Percentiles rank a stretch among this genome's conserved stretches.
phyloP scores from a whole-genome alignment of 2,113 vertebrate species.

The Nothobranchius kuhntae region DNA sequence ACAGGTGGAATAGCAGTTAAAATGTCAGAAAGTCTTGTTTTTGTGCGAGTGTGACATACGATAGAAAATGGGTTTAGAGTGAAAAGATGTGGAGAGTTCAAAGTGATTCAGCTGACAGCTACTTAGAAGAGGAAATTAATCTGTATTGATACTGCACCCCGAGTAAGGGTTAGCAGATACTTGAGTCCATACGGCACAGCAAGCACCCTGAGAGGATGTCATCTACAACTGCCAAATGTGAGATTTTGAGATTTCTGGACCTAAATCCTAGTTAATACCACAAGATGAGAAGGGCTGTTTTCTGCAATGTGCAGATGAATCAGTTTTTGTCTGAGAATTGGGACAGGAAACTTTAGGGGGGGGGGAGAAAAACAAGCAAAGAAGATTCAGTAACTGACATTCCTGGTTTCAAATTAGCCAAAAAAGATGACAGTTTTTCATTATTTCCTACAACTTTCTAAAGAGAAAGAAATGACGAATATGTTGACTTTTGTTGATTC shows the following conservation, averaged over 20 bases:
- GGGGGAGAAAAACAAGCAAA: background rate
- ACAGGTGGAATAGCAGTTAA: background rate
- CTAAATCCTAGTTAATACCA: conserved; percentile 13
- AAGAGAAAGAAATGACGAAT: too few relatives aligned
- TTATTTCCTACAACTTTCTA: too few relatives aligned
- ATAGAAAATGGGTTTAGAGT: conserved; percentile 15
- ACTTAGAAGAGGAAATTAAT: conserved; percentile 27
- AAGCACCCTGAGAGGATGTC: conserved; percentile 2
- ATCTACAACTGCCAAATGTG: conserved; percentile 6
- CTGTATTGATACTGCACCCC: background rate
- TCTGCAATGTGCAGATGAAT: conserved; percentile 9
- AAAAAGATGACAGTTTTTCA: too few relatives aligned
- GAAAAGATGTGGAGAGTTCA: conserved; percentile 13
- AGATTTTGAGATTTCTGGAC: conserved; percentile 6
- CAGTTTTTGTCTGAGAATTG: conserved; percentile 15
- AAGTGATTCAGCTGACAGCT: conserved; percentile 6
- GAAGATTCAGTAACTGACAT: conserved; percentile 9
- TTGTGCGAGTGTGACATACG: background rate
- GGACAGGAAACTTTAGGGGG: conserved; percentile 14
- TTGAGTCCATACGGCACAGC: conserved; percentile 18
- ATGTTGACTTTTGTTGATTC: too few relatives aligned
- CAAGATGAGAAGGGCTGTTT: background rate
- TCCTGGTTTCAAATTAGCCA: background rate
- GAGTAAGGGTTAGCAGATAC: conserved; percentile 21
- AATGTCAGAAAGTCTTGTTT: conserved; percentile 10